These are phyloP conservation scores for Drosophila bunnanda DNA, from an alignment of 2,888 invertebrate species.

Conservation along the genomic window DNA sequence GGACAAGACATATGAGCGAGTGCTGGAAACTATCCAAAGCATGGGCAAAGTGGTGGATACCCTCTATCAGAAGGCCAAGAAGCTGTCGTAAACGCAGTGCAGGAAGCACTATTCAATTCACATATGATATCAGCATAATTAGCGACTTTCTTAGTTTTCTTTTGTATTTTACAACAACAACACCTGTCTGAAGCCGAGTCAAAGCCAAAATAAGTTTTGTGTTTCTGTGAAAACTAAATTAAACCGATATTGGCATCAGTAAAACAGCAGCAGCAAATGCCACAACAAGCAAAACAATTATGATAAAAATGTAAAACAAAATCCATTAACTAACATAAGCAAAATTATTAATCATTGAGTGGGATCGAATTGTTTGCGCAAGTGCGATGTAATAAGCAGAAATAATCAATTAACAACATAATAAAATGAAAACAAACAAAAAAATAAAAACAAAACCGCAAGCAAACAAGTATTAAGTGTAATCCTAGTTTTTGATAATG, in stretches of 20 bases:
- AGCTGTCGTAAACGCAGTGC: slow-evolving; percentile 90
- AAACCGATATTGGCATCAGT: slow-evolving; percentile 50
- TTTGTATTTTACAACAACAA: slow-evolving; percentile 38
- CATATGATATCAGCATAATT: slow-evolving; percentile 45
- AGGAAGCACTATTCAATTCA: slow-evolving; percentile 32
- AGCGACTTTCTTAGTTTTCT: slow-evolving; percentile 40
- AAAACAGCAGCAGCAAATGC: slow-evolving; percentile 44
- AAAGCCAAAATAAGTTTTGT: slow-evolving; percentile 32
- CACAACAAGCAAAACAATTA: neutral
- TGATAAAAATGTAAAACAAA: slow-evolving; percentile 19
- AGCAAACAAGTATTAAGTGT: neutral
- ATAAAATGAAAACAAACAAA: slow-evolving; percentile 47
- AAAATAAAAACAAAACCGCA: slow-evolving; percentile 20
- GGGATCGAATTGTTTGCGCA: slow-evolving; percentile 50
- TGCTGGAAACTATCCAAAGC: slow-evolving; percentile 98
- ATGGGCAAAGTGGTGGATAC: slow-evolving; percentile 99
- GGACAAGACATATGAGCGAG: slow-evolving; percentile 98
- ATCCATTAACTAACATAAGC: slow-evolving; percentile 42
- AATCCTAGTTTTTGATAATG: neutral
- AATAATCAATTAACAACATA: slow-evolving; percentile 71
- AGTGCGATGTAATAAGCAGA: slow-evolving; percentile 64
- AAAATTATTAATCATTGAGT: slow-evolving; percentile 49
- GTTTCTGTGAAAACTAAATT: slow-evolving; percentile 47
- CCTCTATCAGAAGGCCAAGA: slow-evolving; percentile 99
- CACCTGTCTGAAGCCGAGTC: slow-evolving; percentile 16